Evolutionary conservation across 2,113 vertebrate species (phyloP).

Genomic region (Catharus fuscescens): DNA sequence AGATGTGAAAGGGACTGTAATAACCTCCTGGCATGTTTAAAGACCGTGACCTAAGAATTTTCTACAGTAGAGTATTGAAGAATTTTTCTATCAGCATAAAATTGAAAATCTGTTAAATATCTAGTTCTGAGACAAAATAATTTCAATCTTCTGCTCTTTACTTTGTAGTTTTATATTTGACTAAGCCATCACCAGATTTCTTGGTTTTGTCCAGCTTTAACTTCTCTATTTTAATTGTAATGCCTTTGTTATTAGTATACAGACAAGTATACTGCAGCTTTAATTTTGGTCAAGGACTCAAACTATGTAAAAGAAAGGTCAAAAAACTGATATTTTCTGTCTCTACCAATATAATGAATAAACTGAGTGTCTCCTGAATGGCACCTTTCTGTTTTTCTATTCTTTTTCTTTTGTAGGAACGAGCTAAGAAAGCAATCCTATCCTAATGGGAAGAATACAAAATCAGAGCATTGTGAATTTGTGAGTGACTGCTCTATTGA

Average conservation of each 20-base stretch:
- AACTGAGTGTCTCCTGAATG: neutral
- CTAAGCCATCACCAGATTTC: rapidly evolving
- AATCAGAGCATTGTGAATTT: neutral
- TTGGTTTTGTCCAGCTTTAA: neutral
- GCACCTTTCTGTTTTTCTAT: neutral
- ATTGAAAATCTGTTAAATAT: neutral
- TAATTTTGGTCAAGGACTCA: neutral
- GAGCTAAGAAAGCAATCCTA: neutral
- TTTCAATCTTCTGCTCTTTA: neutral
- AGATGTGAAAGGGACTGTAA: neutral
- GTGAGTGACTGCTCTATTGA: neutral
- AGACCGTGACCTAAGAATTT: neutral
- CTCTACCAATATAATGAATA: neutral
- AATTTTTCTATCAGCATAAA: neutral
- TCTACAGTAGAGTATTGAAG: neutral
- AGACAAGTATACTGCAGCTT: neutral
- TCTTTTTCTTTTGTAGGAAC: neutral
- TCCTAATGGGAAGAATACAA: neutral
- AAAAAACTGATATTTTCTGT: neutral
- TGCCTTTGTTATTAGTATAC: neutral
- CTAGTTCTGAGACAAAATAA: neutral
- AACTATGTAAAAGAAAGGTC: neutral
- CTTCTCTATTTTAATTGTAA: neutral
- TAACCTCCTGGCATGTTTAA: neutral
- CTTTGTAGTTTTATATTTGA: neutral